Conservation (phyloP, 2,888 invertebrate species). For the Metalampra italica region DNA sequence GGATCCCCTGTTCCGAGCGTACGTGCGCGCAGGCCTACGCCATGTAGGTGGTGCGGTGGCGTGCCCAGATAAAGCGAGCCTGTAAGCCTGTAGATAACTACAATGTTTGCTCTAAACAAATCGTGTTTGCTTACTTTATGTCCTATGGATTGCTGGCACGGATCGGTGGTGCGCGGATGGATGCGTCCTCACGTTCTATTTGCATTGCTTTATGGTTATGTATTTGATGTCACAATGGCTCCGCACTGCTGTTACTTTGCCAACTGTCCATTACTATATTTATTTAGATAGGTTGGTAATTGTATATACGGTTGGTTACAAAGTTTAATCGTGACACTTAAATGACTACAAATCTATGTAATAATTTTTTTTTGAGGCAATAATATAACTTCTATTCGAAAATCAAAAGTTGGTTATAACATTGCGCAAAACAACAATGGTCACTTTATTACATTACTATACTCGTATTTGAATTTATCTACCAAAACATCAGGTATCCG, state of each 20-base stretch:
- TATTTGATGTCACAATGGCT: slow-evolving; percentile 16
- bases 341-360: background rate
- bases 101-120: slow-evolving; percentile 66
- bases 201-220: slow-evolving; percentile 45
- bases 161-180: slow-evolving; percentile 46
- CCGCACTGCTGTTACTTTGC: background rate
- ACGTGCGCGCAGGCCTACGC: slow-evolving; percentile 30
- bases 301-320: too few species aligned
- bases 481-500: slow-evolving; percentile 56
- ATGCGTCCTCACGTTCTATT: slow-evolving; percentile 68
- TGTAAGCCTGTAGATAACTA: slow-evolving; percentile 56
- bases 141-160: slow-evolving; percentile 49
- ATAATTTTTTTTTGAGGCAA: background rate
- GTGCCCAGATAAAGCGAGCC: slow-evolving; percentile 47
- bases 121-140: slow-evolving; percentile 65
- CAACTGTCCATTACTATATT: background rate
- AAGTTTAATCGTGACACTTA: too few species aligned
- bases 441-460: slow-evolving; percentile 7
- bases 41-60: slow-evolving; percentile 42
- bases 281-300: too few species aligned
- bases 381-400: too few species aligned
- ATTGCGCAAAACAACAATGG: slow-evolving; percentile 3
- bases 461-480: slow-evolving; percentile 41
- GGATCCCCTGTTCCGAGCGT: too few species aligned
- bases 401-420: background rate